These are phyloP conservation scores for Drosophila lacicola DNA, from an alignment of 2,888 invertebrate species.

Conservation along the genomic window DNA sequence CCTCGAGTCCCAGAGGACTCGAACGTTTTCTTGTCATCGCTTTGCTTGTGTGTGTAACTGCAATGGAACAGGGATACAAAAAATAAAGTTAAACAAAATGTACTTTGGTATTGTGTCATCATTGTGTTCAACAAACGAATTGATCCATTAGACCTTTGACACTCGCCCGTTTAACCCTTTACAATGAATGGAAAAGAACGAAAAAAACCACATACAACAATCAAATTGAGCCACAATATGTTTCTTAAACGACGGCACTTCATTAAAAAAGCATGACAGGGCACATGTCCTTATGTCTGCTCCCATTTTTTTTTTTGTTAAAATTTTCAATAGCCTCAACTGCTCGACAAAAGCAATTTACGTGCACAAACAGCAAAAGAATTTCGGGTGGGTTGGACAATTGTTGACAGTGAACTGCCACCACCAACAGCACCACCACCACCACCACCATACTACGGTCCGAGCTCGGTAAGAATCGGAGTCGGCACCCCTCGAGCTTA, in stretches of 20 bases:
- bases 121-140: conserved; percentile 39
- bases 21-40: conserved; percentile 84
- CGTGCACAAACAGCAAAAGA: conserved; percentile 73
- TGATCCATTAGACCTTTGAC: conserved; percentile 60
- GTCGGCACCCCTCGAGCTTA: conserved; percentile 22
- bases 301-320: conserved; percentile 34
- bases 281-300: conserved; percentile 54
- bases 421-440: conserved; percentile 6
- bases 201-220: conserved; percentile 52
- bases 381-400: conserved; percentile 48
- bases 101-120: conserved; percentile 30
- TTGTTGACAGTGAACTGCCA: conserved; percentile 61
- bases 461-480: conserved; percentile 18
- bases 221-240: conserved; percentile 76
- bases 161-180: conserved; percentile 70
- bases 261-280: conserved; percentile 81
- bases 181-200: conserved; percentile 11
- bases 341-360: conserved; percentile 77
- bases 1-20: conserved; percentile 85
- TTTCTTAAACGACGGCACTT: conserved; percentile 81
- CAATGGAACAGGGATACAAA: conserved; percentile 53
- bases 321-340: conserved; percentile 63
- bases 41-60: conserved; percentile 76
- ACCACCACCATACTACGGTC: conserved; percentile 18
- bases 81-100: conserved; percentile 4